Conservation (phyloP, 2,888 invertebrate species). For the Leucoma salicis region DNA sequence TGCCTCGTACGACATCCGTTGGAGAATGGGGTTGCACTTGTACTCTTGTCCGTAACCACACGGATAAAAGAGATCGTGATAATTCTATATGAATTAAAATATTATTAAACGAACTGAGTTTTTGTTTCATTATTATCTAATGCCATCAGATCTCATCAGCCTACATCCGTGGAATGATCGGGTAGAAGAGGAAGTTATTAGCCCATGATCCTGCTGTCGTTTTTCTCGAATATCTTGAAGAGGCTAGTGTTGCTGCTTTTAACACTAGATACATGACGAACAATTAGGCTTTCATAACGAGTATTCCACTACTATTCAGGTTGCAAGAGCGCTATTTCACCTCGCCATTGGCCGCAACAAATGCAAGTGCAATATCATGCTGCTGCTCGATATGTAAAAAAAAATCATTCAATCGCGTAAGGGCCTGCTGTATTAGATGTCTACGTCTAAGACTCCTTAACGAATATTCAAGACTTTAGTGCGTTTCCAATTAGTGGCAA, state of each 20-base stretch:
- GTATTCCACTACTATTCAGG: slow-evolving; percentile 15
- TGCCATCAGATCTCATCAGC: no score
- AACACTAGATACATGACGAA: neutral
- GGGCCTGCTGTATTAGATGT: neutral
- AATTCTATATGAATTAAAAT: no score
- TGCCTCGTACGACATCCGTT: no score
- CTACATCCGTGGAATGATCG: no score
- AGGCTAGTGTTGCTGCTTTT: neutral
- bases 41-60: no score
- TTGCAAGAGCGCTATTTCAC: neutral
- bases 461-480: neutral
- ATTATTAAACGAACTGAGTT: no score
- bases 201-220: slow-evolving; percentile 17
- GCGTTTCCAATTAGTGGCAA: neutral
- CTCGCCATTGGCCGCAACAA: neutral
- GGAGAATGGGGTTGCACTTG: no score
- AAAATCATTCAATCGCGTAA: neutral
- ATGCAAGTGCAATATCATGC: neutral
- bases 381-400: neutral
- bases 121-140: no score
- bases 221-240: neutral
- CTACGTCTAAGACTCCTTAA: neutral
- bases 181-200: slow-evolving; percentile 31
- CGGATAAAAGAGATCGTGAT: no score
- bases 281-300: slow-evolving; percentile 16